phyloP scores from a whole-genome alignment of 2,113 vertebrate species.

The Pao palembangensis region DNA sequence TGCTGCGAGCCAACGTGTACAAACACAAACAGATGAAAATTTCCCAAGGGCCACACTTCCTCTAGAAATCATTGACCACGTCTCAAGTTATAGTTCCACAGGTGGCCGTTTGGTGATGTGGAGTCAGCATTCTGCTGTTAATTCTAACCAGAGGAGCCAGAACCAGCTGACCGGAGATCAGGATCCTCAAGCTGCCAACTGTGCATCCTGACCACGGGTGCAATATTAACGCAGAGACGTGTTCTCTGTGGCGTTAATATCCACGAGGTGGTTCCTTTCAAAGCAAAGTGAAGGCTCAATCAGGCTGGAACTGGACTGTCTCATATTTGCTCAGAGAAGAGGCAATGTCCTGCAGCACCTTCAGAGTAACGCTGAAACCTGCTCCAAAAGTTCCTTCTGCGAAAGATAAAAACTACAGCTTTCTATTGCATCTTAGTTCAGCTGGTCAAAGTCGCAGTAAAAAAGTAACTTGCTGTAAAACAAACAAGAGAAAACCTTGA shows the following conservation, averaged over 20 bases:
- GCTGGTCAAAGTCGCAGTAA: too few relatives aligned
- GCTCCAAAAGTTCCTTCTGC: slow-evolving; percentile 1
- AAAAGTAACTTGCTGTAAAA: too few relatives aligned
- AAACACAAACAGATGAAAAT: neutral
- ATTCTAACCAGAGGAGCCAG: slow-evolving; percentile 13
- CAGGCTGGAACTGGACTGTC: slow-evolving; percentile 36
- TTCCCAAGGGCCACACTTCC: slow-evolving; percentile 18
- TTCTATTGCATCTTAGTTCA: too few relatives aligned
- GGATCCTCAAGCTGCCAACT: slow-evolving; percentile 3
- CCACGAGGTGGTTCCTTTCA: neutral
- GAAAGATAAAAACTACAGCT: neutral
- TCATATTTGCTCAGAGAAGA: slow-evolving; percentile 40
- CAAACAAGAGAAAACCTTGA: too few relatives aligned
- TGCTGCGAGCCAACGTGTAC: too few relatives aligned
- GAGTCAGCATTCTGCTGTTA: slow-evolving; percentile 21
- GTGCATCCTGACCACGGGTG: neutral
- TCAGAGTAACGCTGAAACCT: neutral
- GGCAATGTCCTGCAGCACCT: slow-evolving; percentile 24
- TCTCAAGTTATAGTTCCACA: slow-evolving; percentile 38
- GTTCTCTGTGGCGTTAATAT: slow-evolving; percentile 12
- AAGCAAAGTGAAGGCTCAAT: neutral
- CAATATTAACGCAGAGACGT: too few relatives aligned
- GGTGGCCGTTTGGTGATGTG: slow-evolving; percentile 22
- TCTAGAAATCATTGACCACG: slow-evolving; percentile 46
- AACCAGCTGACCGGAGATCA: slow-evolving; percentile 34